Evolutionary conservation across 1,140 invertebrate species (phyloP).

Genomic region (Trialeurodes vaporariorum): DNA sequence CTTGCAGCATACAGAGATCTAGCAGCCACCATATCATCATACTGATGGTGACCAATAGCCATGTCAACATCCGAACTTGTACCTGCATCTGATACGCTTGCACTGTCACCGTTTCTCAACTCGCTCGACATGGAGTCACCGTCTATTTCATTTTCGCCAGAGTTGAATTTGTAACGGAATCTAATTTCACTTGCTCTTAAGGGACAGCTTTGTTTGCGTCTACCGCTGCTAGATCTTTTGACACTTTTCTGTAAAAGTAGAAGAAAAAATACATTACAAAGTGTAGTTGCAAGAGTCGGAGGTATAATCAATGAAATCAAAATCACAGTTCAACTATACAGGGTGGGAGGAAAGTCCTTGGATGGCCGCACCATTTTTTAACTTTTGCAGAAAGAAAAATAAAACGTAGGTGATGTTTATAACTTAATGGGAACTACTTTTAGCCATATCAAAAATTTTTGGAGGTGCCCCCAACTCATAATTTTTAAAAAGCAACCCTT

Average conservation of each 20-base stretch:
- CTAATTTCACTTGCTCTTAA: constrained; percentile 43
- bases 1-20: neutral
- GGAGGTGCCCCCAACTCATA: too few species aligned
- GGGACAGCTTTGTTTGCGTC: constrained; percentile 60
- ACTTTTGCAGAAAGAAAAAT: too few species aligned
- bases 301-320: too few species aligned
- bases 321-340: too few species aligned
- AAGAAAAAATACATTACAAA: too few species aligned
- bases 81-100: neutral
- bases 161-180: neutral
- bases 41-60: neutral
- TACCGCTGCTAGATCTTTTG: constrained; percentile 41
- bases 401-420: too few species aligned
- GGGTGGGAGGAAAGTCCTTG: too few species aligned
- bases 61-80: neutral
- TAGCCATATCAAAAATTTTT: too few species aligned
- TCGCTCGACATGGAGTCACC: neutral
- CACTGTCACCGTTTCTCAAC: neutral
- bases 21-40: neutral
- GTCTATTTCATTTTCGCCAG: neutral
- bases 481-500: too few species aligned
- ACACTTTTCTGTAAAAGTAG: neutral
- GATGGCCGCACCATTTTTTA: too few species aligned
- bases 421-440: too few species aligned
- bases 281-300: too few species aligned